Conservation (phyloP, 2,797 vertebrate species). For the Heliangelus exortis region DNA sequence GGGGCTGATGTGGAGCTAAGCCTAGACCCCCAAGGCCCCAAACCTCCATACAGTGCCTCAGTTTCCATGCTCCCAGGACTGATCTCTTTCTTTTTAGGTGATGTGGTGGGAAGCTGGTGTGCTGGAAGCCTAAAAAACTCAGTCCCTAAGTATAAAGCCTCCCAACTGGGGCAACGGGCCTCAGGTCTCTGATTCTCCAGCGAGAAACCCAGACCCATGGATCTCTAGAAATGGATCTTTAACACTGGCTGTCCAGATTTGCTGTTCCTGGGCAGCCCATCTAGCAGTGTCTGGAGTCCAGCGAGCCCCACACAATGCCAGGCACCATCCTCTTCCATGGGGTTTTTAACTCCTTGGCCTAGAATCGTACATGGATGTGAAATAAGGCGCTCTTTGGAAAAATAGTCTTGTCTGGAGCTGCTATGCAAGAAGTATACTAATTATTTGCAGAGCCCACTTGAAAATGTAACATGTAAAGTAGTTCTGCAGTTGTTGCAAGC, state of each 20-base stretch:
- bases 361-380: background rate
- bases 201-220: background rate
- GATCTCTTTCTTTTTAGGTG: background rate
- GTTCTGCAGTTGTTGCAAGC: conserved; percentile 49
- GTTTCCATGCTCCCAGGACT: background rate
- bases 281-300: background rate
- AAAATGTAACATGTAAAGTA: conserved; percentile 32
- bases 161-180: background rate
- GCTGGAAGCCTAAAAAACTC: background rate
- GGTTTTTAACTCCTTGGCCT: background rate
- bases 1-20: background rate
- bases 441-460: conserved; percentile 30
- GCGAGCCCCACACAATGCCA: background rate
- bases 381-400: background rate
- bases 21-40: background rate
- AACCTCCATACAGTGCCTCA: background rate
- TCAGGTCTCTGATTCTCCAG: background rate
- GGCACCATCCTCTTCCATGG: background rate
- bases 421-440: background rate
- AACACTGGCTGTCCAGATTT: background rate
- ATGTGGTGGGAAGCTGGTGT: background rate
- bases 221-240: background rate
- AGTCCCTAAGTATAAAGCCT: background rate
- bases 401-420: background rate
- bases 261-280: background rate